phyloP scores from a whole-genome alignment of 2,888 invertebrate species.

The Eupithecia dodoneata region DNA sequence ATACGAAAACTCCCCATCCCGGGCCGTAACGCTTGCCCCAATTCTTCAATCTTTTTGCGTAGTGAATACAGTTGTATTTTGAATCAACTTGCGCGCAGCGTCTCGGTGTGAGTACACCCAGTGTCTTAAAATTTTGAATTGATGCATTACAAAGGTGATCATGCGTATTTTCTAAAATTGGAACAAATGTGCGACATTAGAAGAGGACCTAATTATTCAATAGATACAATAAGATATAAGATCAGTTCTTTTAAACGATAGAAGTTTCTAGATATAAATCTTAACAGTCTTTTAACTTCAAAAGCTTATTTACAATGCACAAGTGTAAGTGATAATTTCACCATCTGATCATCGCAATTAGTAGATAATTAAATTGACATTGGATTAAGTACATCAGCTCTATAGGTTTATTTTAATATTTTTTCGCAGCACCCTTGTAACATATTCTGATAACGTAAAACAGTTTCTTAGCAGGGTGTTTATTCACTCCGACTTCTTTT shows the following conservation, averaged over 20 bases:
- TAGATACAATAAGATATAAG: constrained; percentile 13
- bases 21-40: too few relatives aligned
- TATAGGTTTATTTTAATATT: not conserved
- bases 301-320: constrained; percentile 40
- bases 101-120: too few relatives aligned
- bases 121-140: not conserved
- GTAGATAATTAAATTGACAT: not conserved
- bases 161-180: not conserved
- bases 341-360: not conserved
- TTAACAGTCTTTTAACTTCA: constrained; percentile 43
- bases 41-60: too few relatives aligned
- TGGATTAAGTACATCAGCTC: not conserved
- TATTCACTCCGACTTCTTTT: not conserved
- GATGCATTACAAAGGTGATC: not conserved
- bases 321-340: constrained; percentile 1
- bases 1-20: too few relatives aligned
- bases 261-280: constrained; percentile 23
- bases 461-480: not conserved
- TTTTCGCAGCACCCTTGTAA: too few relatives aligned
- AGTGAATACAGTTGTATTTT: too few relatives aligned
- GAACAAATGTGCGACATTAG: not conserved
- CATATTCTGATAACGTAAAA: not conserved
- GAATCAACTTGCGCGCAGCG: too few relatives aligned
- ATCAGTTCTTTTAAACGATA: constrained; percentile 33
- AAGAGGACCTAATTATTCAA: constrained; percentile 1